A percentile compares a stretch with the other conserved stretches of the same genome.
These are phyloP conservation scores for Clupea harengus DNA, from an alignment of 2,113 vertebrate genomes.

Conservation along the genomic window DNA sequence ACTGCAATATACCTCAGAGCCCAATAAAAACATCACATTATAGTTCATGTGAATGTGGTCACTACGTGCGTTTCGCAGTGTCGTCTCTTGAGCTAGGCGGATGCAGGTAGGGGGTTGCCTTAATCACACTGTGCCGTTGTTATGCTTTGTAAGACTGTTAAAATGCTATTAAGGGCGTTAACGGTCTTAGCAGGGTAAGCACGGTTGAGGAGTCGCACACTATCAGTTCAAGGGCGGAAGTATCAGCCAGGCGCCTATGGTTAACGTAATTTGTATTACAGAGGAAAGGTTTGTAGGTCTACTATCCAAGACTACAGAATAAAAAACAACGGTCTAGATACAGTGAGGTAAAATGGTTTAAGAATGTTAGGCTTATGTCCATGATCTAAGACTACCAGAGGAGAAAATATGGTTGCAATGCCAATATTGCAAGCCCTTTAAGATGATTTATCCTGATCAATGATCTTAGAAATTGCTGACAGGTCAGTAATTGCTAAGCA, in stretches of 20 bases:
- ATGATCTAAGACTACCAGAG: neutral
- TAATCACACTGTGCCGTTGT: neutral
- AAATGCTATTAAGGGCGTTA: conserved; percentile 50
- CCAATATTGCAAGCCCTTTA: neutral
- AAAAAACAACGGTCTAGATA: too few species aligned
- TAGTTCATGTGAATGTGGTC: neutral
- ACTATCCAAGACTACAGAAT: neutral
- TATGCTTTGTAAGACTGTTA: conserved; percentile 56
- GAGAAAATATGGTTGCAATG: neutral
- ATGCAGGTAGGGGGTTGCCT: neutral
- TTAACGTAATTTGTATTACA: neutral
- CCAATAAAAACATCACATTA: neutral
- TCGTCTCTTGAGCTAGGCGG: neutral
- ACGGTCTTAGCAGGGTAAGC: conserved; percentile 33
- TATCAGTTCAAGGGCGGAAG: conserved; percentile 33
- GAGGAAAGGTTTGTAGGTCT: neutral
- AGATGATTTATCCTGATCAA: neutral
- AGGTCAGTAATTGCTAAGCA: neutral
- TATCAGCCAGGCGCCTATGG: too few species aligned
- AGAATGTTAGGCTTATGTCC: neutral
- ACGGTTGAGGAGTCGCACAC: neutral
- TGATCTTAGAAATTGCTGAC: conserved; percentile 18
- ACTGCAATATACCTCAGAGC: too few species aligned
- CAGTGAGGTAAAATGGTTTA: neutral
- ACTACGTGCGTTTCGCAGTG: neutral